Evolutionary conservation across 1,140 invertebrate species (phyloP), one percentile per base, ranked within the genome.

Genomic region (Gryon sp.): DNA sequence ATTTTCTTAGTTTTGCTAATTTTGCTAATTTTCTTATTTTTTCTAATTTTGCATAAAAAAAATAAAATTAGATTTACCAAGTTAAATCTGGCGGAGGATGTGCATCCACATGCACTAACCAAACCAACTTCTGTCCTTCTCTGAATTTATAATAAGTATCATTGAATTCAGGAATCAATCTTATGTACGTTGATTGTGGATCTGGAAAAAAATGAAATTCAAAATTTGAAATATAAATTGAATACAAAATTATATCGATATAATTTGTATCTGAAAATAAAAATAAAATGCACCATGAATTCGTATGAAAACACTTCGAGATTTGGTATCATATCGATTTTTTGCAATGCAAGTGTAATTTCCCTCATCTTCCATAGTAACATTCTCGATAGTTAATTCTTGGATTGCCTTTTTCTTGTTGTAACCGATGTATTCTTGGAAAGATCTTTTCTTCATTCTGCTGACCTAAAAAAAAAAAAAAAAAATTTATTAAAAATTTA

Each of bases 61-160:
- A n/a, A n/a, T n/a, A n/a, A n/a, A n/a, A n/a, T n/a, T n/a, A n/a
- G n/a, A n/a, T n/a, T 62, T 24, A 69, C 65, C 52, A 69, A 50
- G 7, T 57, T 30, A 69, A 40, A 24, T 69, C 34, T 22, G 65
- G 65, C 2, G 15, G 24, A 11, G 65, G 65, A 36, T 69, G 52
- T 9, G 65, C 65, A 11, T 69, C 43, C 8, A 69, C 34, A 8
- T 40, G 12, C 22, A 69, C 65, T 6, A 30, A 0, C 52, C 52
- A 69, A 2, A 22, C 11, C 5, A 69, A n/a, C 16, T 32, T 36
- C 12, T 69, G 30, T 19, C 65, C 65, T 50, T 69, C 65, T 8
- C 30, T 57, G 0, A 32, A 32, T 19, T 26, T 68, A 30, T 68
- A 68, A 40, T 48, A 57, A 0, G 63, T 68, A 11, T 68, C 63